These are phyloP conservation scores for Seriola aureovittata DNA, from an alignment of 2,113 vertebrate genomes.

Conservation along the genomic window DNA sequence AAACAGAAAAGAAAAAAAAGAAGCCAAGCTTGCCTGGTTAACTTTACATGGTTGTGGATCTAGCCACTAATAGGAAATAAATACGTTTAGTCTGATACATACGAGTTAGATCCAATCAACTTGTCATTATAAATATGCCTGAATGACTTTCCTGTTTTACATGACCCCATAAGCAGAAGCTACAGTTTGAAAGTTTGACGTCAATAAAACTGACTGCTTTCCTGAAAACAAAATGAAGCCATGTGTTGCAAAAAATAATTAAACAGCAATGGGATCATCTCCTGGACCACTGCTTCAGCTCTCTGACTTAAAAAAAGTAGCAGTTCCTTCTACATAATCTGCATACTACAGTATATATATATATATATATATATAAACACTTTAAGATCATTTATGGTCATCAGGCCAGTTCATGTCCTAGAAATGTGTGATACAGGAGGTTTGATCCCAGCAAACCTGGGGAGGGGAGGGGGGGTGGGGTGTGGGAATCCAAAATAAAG, in stretches of 20 bases:
- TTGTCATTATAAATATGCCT: not conserved
- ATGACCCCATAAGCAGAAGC: not conserved
- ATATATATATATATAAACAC: not conserved
- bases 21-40: not conserved
- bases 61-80: not conserved
- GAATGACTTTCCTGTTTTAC: not conserved
- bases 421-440: conserved; percentile 27
- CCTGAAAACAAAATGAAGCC: conserved; percentile 12
- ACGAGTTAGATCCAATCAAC: not conserved
- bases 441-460: conserved; percentile 18
- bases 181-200: too few relatives aligned
- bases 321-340: not conserved
- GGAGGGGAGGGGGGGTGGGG: not conserved
- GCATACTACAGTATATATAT: not conserved
- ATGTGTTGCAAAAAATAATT: conserved; percentile 1
- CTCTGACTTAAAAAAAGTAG: conserved; percentile 5
- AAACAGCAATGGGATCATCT: conserved; percentile 36
- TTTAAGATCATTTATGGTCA: not conserved
- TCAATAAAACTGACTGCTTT: not conserved
- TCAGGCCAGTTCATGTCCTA: not conserved
- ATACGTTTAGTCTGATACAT: not conserved
- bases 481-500: conserved; percentile 4
- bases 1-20: not conserved
- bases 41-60: not conserved
- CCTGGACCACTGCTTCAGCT: conserved; percentile 28